phyloP scores from a whole-genome alignment of 2,113 vertebrate species.

The Gnathonemus longibarbis region DNA sequence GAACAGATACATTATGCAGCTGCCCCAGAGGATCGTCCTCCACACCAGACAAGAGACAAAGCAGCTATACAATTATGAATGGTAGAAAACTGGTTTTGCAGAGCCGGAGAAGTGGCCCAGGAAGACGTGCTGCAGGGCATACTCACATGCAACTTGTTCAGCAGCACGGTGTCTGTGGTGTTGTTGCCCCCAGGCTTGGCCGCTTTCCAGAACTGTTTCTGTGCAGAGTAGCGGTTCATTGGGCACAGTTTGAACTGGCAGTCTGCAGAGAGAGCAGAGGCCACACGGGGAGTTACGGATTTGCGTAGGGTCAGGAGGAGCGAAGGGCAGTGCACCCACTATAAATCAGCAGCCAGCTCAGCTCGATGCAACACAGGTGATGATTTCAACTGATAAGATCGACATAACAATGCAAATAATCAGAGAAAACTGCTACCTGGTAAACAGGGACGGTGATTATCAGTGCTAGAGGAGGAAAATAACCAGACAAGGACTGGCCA shows the following conservation, averaged over 20 bases:
- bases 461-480: not conserved
- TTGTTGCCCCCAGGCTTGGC: slow-evolving; percentile 92
- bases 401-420: not conserved
- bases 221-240: slow-evolving; percentile 97
- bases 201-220: slow-evolving; percentile 99
- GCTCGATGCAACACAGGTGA: not conserved
- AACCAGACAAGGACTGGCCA: not conserved
- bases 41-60: not conserved
- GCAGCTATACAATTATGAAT: not conserved
- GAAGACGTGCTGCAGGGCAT: not conserved
- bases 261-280: slow-evolving; percentile 55
- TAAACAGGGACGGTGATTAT: not conserved
- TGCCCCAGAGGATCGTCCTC: not conserved
- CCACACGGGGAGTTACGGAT: not conserved
- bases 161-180: slow-evolving; percentile 87
- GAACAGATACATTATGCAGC: not conserved
- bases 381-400: not conserved
- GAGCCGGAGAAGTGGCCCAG: not conserved
- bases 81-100: not conserved
- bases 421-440: not conserved
- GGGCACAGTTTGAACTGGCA: slow-evolving; percentile 97
- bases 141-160: slow-evolving; percentile 88
- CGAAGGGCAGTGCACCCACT: too few species aligned
- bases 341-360: not conserved
- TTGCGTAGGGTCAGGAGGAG: not conserved